Evolutionary conservation across 2,888 invertebrate genomes (phyloP), one percentile per base, ranked within the genome.

Genomic region (Atethmia centrago): DNA sequence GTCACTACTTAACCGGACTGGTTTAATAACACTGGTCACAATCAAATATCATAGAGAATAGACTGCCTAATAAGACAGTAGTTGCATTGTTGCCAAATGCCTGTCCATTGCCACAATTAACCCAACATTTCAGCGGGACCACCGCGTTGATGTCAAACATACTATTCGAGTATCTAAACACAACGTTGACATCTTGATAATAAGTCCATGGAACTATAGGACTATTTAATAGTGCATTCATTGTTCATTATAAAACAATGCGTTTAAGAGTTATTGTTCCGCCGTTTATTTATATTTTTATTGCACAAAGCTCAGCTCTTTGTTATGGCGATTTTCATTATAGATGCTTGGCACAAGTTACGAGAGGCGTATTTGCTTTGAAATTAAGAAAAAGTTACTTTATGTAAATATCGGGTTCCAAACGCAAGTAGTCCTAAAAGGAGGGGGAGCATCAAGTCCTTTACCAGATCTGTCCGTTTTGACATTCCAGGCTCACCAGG

Each of bases 211-310:
- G 51, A 72, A 74, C 74, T 76, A 76, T 61, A 70, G 64, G n/a
- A 58, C 61, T 78, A 71, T 84, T 84, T 84, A 86, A 84, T 81
- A 70, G 61, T 68, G 75, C 76, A 88, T 87, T 90, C 87, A 89
- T 85, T 83, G 83, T 82, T 85, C 83, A 86, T 90, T 90, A 88
- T 90, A 89, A 93, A 93, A 94, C 94, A 94, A 93, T 92, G 88
- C 88, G 56, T 86, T 85, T 83, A 88, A 90, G 88, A 90, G 87
- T 91, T 91, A 91, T 94, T 94, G 90, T 92, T 83, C 87, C 85
- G 84, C 84, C 88, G 84, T 89, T 90, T 92, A 90, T 92, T 91
- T 91, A 92, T 93, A 92, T 93, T 93, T 93, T 92, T 90, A 92
- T 90, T 87, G 83, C 89, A 87, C 91, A 90, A 90, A 85, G 89